These are phyloP conservation scores for Coptodon rendalli DNA, from an alignment of 2,113 vertebrate genomes.

Conservation along the genomic window DNA sequence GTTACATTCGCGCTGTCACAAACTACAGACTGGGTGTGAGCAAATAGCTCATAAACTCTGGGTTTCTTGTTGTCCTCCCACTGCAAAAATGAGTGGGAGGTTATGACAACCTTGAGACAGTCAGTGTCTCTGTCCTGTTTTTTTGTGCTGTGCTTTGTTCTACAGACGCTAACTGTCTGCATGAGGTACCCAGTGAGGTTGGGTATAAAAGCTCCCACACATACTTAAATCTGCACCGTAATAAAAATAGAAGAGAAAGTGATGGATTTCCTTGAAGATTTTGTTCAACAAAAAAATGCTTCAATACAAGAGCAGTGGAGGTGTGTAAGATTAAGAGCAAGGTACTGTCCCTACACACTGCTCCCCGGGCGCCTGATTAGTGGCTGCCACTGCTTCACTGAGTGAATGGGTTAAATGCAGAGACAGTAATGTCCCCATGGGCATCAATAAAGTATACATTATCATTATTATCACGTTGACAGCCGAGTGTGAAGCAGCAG, in stretches of 20 bases:
- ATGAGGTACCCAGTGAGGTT: not conserved
- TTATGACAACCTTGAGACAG: not conserved
- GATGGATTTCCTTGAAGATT: no score
- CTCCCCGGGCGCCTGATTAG: no score
- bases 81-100: not conserved
- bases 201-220: not conserved
- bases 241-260: not conserved
- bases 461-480: no score
- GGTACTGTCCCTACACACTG: no score
- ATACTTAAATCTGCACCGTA: not conserved
- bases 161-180: not conserved
- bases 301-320: not conserved
- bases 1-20: not conserved
- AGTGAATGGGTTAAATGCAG: rapidly evolving
- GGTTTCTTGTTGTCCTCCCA: not conserved
- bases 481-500: no score
- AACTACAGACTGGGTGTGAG: not conserved
- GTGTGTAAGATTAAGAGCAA: not conserved
- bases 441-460: no score
- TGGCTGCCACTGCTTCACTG: no score
- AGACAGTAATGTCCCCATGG: no score
- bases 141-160: not conserved
- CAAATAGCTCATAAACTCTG: not conserved
- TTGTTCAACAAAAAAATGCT: not conserved
- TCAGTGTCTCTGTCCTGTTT: not conserved